Percentiles rank a stretch among this genome's conserved stretches.
These are phyloP conservation scores for Cheilosia urbana DNA, from an alignment of 2,888 invertebrate species.

Conservation along the genomic window DNA sequence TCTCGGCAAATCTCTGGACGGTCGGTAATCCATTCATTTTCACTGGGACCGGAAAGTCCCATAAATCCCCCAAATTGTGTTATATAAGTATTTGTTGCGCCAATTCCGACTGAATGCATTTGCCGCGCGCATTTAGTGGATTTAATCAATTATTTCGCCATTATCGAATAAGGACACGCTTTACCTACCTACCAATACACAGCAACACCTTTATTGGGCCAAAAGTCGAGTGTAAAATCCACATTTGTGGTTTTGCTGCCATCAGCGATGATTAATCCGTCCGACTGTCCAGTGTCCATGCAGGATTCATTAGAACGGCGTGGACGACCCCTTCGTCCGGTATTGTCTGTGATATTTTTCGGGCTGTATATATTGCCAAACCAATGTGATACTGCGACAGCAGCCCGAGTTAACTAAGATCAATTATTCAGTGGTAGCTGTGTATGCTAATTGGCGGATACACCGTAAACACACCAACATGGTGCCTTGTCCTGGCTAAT, in stretches of 20 bases:
- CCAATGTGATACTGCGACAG: constrained; percentile 61
- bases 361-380: constrained; percentile 26
- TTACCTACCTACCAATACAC: constrained; percentile 1
- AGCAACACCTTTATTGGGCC: constrained; percentile 34
- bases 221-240: constrained; percentile 64
- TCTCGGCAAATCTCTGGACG: constrained; percentile 48
- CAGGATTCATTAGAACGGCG: constrained; percentile 32
- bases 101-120: constrained; percentile 40
- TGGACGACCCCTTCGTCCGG: constrained; percentile 1
- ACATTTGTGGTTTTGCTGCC: constrained; percentile 56
- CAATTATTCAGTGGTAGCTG: constrained; percentile 67
- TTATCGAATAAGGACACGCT: constrained; percentile 62
- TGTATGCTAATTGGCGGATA: constrained; percentile 62
- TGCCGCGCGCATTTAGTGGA: constrained; percentile 53
- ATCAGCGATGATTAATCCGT: constrained; percentile 60
- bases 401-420: constrained; percentile 72
- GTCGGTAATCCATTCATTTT: constrained; percentile 55
- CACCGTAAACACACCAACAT: constrained; percentile 14
- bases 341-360: constrained; percentile 24
- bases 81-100: constrained; percentile 59
- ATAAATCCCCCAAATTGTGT: constrained; percentile 65
- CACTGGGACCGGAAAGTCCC: constrained; percentile 38
- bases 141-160: constrained; percentile 72
- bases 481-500: constrained; percentile 45
- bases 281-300: constrained; percentile 46